Evolutionary conservation across 2,113 vertebrate species (phyloP), one percentile per base, ranked within the genome.

Genomic region (Taxidea taxus): DNA sequence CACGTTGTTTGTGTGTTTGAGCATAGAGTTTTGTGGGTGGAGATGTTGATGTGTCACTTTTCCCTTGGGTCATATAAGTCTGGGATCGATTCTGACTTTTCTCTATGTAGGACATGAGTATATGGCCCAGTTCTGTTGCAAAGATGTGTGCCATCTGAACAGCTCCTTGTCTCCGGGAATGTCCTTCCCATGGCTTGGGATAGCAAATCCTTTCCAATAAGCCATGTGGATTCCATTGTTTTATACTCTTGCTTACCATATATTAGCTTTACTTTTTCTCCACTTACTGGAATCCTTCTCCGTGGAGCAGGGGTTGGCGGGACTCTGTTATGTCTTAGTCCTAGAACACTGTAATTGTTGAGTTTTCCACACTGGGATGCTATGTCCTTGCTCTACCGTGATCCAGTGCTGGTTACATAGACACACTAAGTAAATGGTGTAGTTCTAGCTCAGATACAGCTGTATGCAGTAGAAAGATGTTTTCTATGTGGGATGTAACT

Each of bases 181-280:
- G 34, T 47, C 75, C 42, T 85, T 58, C 27, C 31, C 54, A 1
- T 23, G 58, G 54, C 83, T 90, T 80, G 12, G 1, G 44, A 37
- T 72, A 91, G 42, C 70, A 86, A 20, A 62, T 80, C n/a, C 54
- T 87, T 75, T 72, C 13, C 29, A 9, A 74, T 47, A 58, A 49
- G 18, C 37, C 18, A 21, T 6, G 12, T 6, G 23, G 2, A n/a
- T 74, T 39, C 29, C 39, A 11, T 86, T 75, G 47, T 54, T 58
- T 92, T 51, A 4, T 91, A 66, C 4, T 64, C 58, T n/a, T 70
- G 27, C 68, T 27, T 23, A 7, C 54, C 16, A 31, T 18, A 7
- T 31, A 2, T 39, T 72, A 94, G 34, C 44, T 86, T 88, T 77
- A 21, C 25, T 92, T 87, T 62, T 68, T 94, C 72, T 77, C 27